Percentiles rank a stretch among this genome's conserved stretches.
Conservation (phyloP, 2,113 vertebrate species). For the Plotosus lineatus region DNA sequence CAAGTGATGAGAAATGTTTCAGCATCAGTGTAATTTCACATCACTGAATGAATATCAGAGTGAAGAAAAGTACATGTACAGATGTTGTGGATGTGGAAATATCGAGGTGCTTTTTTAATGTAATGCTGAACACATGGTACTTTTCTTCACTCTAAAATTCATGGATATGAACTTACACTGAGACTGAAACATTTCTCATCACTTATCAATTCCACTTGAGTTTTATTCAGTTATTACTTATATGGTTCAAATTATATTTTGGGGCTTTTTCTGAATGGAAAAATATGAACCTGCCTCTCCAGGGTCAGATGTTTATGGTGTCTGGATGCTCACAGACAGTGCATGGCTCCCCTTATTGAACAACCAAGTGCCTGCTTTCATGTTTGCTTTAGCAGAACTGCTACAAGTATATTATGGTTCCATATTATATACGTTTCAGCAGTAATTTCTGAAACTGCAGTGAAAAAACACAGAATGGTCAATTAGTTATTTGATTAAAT, state of each 20-base stretch:
- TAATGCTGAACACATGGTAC: neutral
- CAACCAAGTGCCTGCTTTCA: neutral
- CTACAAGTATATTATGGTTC: neutral
- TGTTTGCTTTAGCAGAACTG: neutral
- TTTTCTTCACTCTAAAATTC: too few species aligned
- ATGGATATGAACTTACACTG: too few species aligned
- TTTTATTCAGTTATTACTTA: neutral
- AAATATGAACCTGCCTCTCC: slow-evolving; percentile 40
- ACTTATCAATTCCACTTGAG: too few species aligned
- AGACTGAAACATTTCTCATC: too few species aligned
- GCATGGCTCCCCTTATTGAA: neutral
- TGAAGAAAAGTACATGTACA: neutral
- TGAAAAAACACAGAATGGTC: neutral
- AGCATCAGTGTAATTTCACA: neutral
- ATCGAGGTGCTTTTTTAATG: neutral
- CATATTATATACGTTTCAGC: neutral
- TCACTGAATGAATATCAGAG: neutral
- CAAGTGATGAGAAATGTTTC: neutral
- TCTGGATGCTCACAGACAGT: neutral
- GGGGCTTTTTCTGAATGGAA: neutral
- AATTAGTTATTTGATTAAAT: neutral
- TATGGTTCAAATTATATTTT: neutral
- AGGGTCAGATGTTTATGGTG: slow-evolving; percentile 1
- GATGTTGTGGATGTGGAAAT: neutral
- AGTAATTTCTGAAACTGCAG: neutral